Base-by-base conservation (phyloP, 2,113 vertebrate genomes). In the Burhinus bistriatus region DNA sequence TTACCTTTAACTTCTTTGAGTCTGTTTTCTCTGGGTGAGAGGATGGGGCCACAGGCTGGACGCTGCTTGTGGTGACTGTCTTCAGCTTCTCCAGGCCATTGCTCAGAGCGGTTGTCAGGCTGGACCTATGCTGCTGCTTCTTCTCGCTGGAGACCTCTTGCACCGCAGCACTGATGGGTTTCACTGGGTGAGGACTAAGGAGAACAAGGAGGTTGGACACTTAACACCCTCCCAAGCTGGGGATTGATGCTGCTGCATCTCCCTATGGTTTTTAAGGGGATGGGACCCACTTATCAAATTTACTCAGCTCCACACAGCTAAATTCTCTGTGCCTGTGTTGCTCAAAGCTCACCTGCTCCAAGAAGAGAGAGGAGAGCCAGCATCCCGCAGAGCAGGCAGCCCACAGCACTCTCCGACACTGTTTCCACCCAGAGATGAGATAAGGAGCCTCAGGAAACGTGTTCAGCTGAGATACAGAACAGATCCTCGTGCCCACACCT, bases 151-250 rank as follows among this genome's bases (percentile, higher is more conserved):
- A 90, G 64, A 49, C 66, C 68, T 98, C 98, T 32, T 90, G 95
- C 4, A 76, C 87, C 0, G 95, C 84, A 5, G 98, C 84, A 7
- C 97, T 99, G 97, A 99, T 98, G 69, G 99, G 99, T 97, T 99
- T 99, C 98, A 99, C 99, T 0, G 98, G 99, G 91, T 99, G 99
- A 25, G 99, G 99, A 92, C 99, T 99, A 97, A 1, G 49, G 66
- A 90, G 57, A 92, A 68, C 81, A 96, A 84, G 26, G 22, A 54
- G 80, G 51, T 29, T 3, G 90, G 8, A 86, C 42, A 38, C 3
- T 96, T 57, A 96, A n/a, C 58, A 42, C 45, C 44, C 11, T 16
- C 42, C 6, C 2, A 5, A 70, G 73, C 49, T 40, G 42, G 4
- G 32, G 38, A 70, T 8, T 1, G 18, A 44, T 0, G 2, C 64